Conservation (phyloP, 2,888 invertebrate species). For the Chloroclysta siterata region DNA sequence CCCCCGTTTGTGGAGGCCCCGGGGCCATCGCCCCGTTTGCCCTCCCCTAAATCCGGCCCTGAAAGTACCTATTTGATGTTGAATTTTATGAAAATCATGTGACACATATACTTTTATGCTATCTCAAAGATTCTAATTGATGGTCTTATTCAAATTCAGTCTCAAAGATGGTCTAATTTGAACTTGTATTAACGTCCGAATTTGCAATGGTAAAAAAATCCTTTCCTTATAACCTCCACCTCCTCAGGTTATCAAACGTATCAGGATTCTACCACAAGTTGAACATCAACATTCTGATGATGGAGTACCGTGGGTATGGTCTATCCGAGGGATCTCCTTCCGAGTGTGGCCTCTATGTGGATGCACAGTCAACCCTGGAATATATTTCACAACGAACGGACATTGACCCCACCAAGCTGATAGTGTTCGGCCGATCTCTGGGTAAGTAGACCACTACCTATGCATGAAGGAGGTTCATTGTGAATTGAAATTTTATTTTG, state of each 20-base stretch:
- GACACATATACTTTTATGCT: too few relatives aligned
- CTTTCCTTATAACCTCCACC: constrained; percentile 27
- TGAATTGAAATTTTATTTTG: too few relatives aligned
- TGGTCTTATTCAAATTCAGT: too few relatives aligned
- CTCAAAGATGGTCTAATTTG: too few relatives aligned
- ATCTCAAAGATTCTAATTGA: too few relatives aligned
- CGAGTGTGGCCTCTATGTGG: constrained; percentile 94
- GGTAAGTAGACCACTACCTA: constrained; percentile 73
- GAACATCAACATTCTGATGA: constrained; percentile 93
- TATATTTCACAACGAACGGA: constrained; percentile 92
- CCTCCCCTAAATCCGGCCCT: too few relatives aligned
- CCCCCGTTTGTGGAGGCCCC: too few relatives aligned
- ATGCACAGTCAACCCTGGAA: constrained; percentile 94
- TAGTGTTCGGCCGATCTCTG: constrained; percentile 95
- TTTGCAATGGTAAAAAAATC: background rate
- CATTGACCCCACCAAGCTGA: constrained; percentile 92
- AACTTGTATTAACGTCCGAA: background rate
- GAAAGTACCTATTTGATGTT: too few relatives aligned
- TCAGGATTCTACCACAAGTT: constrained; percentile 92
- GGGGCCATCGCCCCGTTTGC: too few relatives aligned
- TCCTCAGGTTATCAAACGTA: constrained; percentile 93
- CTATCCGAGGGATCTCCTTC: constrained; percentile 94
- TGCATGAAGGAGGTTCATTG: background rate
- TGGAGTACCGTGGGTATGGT: constrained; percentile 98
- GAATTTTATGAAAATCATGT: too few relatives aligned